Evolutionary conservation across 2,797 vertebrate genomes (phyloP).

Genomic region (Cercopithecus petaurista): DNA sequence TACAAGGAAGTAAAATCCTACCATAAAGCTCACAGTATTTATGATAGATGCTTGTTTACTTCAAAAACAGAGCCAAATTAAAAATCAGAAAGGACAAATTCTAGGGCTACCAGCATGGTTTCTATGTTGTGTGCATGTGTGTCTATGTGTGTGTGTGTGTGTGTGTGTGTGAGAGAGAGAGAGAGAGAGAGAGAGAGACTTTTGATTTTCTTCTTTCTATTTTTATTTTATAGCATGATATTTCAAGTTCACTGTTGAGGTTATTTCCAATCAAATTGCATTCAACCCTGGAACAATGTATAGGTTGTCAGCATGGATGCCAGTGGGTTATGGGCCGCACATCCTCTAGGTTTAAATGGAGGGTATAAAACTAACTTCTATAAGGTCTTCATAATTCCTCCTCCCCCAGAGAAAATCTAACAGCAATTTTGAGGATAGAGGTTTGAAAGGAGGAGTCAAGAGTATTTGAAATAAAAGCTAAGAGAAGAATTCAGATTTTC

Average conservation of each 20-base stretch:
- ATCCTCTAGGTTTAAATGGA: constrained; percentile 6
- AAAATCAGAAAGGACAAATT: constrained; percentile 19
- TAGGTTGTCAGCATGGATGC: not conserved
- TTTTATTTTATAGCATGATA: constrained; percentile 20
- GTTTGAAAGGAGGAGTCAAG: not conserved
- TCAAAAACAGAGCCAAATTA: constrained; percentile 5
- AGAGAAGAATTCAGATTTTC: not conserved
- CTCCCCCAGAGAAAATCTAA: not conserved
- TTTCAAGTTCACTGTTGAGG: constrained; percentile 45
- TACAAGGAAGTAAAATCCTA: not conserved
- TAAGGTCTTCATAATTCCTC: constrained; percentile 8
- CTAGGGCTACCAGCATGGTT: not conserved
- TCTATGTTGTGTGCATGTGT: not conserved
- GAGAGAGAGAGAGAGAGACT: not conserved
- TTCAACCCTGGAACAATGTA: constrained; percentile 31
- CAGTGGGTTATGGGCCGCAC: not conserved
- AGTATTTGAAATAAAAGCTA: constrained; percentile 19
- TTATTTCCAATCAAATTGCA: constrained; percentile 40
- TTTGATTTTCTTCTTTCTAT: not conserved
- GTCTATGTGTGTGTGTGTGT: not conserved
- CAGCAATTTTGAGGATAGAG: constrained; percentile 1
- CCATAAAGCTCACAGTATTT: not conserved
- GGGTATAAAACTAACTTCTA: constrained; percentile 49
- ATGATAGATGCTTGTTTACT: not conserved
- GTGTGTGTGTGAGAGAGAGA: no score